Evolutionary conservation across 2,113 vertebrate genomes (phyloP).

Genomic region (Pogonocichla stellata): DNA sequence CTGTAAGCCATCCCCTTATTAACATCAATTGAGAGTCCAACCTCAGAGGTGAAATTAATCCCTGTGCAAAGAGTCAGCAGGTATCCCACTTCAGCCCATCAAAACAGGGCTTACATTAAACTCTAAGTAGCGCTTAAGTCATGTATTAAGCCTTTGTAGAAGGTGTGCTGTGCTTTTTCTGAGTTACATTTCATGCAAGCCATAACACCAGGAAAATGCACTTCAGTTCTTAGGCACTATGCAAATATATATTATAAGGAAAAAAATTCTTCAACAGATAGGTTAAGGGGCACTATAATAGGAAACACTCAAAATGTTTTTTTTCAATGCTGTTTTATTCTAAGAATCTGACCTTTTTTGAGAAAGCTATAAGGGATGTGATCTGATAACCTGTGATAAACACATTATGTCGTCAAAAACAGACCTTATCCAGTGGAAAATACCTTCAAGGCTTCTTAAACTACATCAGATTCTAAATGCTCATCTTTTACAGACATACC

Average conservation of each 20-base stretch:
- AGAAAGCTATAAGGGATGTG: background rate
- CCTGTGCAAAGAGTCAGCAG: constrained; percentile 35
- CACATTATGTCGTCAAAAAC: background rate
- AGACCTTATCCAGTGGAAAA: background rate
- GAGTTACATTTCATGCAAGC: constrained; percentile 4
- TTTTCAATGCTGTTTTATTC: background rate
- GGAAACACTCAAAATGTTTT: background rate
- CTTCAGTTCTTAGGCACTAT: background rate
- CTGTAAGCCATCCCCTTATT: constrained; percentile 28
- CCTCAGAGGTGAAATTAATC: constrained; percentile 26
- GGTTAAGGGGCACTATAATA: background rate
- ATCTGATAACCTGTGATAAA: constrained; percentile 13
- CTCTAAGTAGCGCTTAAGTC: background rate
- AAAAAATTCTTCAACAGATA: background rate
- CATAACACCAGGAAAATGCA: background rate
- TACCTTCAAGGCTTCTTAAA: background rate
- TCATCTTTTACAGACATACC: background rate
- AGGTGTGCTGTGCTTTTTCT: background rate
- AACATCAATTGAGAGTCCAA: constrained; percentile 16
- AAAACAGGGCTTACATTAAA: constrained; percentile 35
- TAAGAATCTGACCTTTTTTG: background rate
- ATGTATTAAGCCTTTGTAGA: background rate
- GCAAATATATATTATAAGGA: background rate
- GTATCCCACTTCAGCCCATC: constrained; percentile 41
- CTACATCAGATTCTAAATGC: background rate